Evolutionary conservation across 2,113 vertebrate species (phyloP), one percentile per base, ranked within the genome.

Genomic region (Oplegnathus fasciatus): DNA sequence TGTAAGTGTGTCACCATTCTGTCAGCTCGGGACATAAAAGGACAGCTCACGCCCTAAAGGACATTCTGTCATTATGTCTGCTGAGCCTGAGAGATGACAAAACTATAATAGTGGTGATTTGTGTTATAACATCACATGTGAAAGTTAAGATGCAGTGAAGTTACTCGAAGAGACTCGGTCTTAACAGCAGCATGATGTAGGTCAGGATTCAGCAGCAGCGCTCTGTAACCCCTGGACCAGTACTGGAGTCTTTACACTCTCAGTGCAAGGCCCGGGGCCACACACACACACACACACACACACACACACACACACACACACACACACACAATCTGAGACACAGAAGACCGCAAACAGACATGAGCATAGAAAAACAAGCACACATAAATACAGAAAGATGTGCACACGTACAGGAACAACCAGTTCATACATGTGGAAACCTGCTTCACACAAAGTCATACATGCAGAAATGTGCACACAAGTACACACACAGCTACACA

Each of bases 191-290:
- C 67, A 9, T 0, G 32, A 89, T 91, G 85, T 91, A 82, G 91
- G 92, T 90, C 91, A 91, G 88, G 67, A 80, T 42, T 2, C 72
- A 48, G 62, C 64, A 55, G 65, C 67, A 18, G 78, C 62, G 48
- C 65, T n/a, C 32, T 11, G 42, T 58, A n/a, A 86, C 79, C 85
- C 18, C 82, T n/a, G 62, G 54, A 82, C 73, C 75, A 55, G 52
- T 2, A 69, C 80, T 58, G 54, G 46, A 66, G 76, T 82, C 86
- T 78, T 60, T 68, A 61, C 74, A 83, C 76, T 81, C 18, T 37
- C 78, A 62, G 65, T 78, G 64, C 55, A 24, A 3, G 9, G 75
- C 85, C 75, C 1, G 24, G 24, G 68, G 80, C 37, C 9, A 11
- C 61, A 40, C 72, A 58, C 70, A 78, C 80, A 83, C 76, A 75